Percentiles rank a stretch among this genome's conserved stretches.
Evolutionary conservation across 2,888 invertebrate species (phyloP).

Genomic region (Caenorhabditis plicata): DNA sequence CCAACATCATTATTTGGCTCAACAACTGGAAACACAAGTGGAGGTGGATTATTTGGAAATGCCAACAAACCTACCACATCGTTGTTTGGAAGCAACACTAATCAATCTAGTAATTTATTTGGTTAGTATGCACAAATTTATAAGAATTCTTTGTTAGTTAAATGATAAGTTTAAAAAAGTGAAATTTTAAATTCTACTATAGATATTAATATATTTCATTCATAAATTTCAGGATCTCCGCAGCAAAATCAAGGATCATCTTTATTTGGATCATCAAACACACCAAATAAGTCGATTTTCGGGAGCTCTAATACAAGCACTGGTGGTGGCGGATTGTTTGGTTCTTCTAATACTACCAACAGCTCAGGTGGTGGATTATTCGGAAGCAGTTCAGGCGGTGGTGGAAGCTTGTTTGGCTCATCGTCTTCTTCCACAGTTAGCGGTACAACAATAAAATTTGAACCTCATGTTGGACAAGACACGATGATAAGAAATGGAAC

Average conservation of each 20-base stretch:
- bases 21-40: slow-evolving; percentile 8
- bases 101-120: slow-evolving; percentile 5
- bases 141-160: slow-evolving; percentile 13
- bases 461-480: slow-evolving; percentile 80
- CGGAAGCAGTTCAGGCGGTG: neutral
- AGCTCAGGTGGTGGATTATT: slow-evolving; percentile 9
- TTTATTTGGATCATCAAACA: slow-evolving; percentile 22
- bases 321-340: slow-evolving; percentile 69
- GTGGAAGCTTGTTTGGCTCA: neutral
- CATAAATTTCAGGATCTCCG: slow-evolving; percentile 22
- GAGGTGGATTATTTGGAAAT: slow-evolving; percentile 65
- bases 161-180: neutral
- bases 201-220: no score
- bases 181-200: slow-evolving; percentile 3
- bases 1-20: slow-evolving; percentile 24
- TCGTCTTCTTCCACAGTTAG: slow-evolving; percentile 53
- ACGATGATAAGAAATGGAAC: slow-evolving; percentile 85
- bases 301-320: slow-evolving; percentile 9
- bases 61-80: slow-evolving; percentile 28
- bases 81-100: slow-evolving; percentile 32
- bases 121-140: neutral
- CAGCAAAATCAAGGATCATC: slow-evolving; percentile 20
- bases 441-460: slow-evolving; percentile 83
- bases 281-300: slow-evolving; percentile 25
- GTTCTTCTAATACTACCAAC: slow-evolving; percentile 68